Base-by-base conservation (phyloP, 2,797 vertebrate genomes). In the Schizothorax lantsangensis region DNA sequence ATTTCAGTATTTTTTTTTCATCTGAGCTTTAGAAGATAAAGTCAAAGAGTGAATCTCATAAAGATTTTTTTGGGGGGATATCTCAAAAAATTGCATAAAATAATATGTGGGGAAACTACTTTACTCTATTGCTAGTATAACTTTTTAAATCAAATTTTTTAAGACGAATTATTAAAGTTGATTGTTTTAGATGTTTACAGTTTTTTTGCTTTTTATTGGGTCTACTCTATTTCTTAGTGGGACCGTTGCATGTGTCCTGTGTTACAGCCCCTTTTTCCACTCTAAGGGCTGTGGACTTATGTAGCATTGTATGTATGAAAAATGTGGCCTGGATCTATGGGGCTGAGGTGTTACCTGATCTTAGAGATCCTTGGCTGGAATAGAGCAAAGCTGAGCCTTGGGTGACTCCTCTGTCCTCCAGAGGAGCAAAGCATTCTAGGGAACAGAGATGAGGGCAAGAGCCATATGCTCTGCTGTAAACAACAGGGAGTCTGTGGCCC, bases 271-370 rank as follows among this genome's bases (percentile, higher is more conserved):
- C 47, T 47, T 85, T 77, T 89, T 86, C 86, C 69, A 75, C 87
- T 79, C 79, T 66, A 75, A 59, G 64, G 85, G 30, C 36, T n/a
- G n/a, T n/a, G n/a, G n/a, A n/a, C n/a, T n/a, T n/a, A n/a, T n/a
- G n/a, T n/a, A n/a, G n/a, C n/a, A n/a, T n/a, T n/a, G n/a, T n/a
- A n/a, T n/a, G n/a, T n/a, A n/a, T n/a, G n/a, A n/a, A n/a, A n/a
- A n/a, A n/a, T n/a, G n/a, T n/a, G n/a, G n/a, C 88, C 89, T 6
- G 5, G 84, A 83, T 64, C 77, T 54, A 81, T 74, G 84, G 83
- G 52, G 64, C 87, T 81, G 85, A 90, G 81, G 87, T 89, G 85
- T 87, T 88, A 88, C 82, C 57, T 62, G 79, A 89, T 88, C 74
- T 54, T 54, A 12, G 73, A 52, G 86, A 86, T 89, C 84, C 77